Conservation (phyloP, 1,140 invertebrate species). For the Agrypnia vestita region DNA sequence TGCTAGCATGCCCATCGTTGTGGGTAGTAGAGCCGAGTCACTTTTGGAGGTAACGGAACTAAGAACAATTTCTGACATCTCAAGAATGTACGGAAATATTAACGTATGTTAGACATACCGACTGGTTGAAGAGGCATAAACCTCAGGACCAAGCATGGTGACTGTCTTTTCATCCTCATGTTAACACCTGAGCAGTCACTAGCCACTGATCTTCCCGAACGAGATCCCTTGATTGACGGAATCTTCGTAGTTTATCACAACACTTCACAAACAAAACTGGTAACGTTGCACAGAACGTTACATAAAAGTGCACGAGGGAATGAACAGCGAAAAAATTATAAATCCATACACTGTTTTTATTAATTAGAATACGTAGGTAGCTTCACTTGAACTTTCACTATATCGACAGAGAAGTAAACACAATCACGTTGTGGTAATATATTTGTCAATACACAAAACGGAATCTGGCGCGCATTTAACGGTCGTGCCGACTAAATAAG, state of each 20-base stretch:
- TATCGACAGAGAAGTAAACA: slow-evolving; percentile 25
- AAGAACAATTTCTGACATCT: too few species aligned
- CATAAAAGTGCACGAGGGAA: slow-evolving; percentile 40
- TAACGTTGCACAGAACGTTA: slow-evolving; percentile 37
- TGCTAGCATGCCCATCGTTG: too few species aligned
- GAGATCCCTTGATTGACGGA: slow-evolving; percentile 60
- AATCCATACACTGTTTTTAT: background rate
- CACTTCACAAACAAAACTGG: slow-evolving; percentile 47
- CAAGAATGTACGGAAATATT: background rate
- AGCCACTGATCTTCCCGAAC: slow-evolving; percentile 49
- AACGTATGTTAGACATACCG: slow-evolving; percentile 67
- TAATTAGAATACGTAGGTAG: background rate
- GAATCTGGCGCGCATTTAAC: slow-evolving; percentile 26
- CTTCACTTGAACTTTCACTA: slow-evolving; percentile 47
- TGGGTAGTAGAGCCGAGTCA: too few species aligned
- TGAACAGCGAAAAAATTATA: slow-evolving; percentile 18
- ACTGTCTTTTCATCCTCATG: slow-evolving; percentile 79
- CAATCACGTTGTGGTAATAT: background rate
- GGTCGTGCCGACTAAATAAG: slow-evolving; percentile 15
- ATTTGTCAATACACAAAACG: slow-evolving; percentile 39
- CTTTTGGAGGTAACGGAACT: too few species aligned
- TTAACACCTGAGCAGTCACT: slow-evolving; percentile 61
- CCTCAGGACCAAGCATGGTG: slow-evolving; percentile 76
- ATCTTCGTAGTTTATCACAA: slow-evolving; percentile 52
- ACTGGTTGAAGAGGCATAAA: slow-evolving; percentile 74